Base-by-base conservation (phyloP, 2,113 vertebrate genomes). In the Lepisosteus oculatus region DNA sequence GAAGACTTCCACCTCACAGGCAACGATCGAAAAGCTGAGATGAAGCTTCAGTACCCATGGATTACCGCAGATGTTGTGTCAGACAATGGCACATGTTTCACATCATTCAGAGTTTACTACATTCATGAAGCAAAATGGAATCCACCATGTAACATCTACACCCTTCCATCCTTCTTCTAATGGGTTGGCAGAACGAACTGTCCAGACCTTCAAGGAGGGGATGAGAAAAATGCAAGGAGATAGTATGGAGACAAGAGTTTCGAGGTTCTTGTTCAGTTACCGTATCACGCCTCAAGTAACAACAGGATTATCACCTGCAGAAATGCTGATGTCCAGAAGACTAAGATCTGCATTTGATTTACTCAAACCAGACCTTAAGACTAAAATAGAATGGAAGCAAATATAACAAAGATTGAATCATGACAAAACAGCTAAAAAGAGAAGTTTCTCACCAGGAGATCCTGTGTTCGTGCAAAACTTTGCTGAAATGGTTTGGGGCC, bases 41-140 rank as follows among this genome's bases (percentile, higher is more conserved):
- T 44, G 70, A 3, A 64, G 15, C 12, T 79, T 76, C 15, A 17
- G 15, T 9, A 74, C 15, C 13, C 65, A 62, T 14, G 57, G 75
- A 5, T 51, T 79, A 3, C 69, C 72, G 2, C 7, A 68, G 68
- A 73, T 62, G 3, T 70, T 56, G 61, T 77, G 11, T 76, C 69
- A 12, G 65, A 68, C 45, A 79, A 73, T 55, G 65, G 71, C 11
- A 55, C 42, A 3, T 66, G 55, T 14, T 74, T 76, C 12, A 63
- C 42, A 47, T 74, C 69, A 6, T 2, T 29, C 12, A 42, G 67
- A 17, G 75, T 71, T 17, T 14, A 65, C 12, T 45, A 61, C 15
- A 54, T 70, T 78, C 3, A 65, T 78, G 62, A 55, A 15, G 42
- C 3, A 51, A 41, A 81, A 74, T 66, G 72, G 70, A 14, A 70